Conservation (phyloP, 1,140 invertebrate genomes). For the Trinorchestia longiramus region DNA sequence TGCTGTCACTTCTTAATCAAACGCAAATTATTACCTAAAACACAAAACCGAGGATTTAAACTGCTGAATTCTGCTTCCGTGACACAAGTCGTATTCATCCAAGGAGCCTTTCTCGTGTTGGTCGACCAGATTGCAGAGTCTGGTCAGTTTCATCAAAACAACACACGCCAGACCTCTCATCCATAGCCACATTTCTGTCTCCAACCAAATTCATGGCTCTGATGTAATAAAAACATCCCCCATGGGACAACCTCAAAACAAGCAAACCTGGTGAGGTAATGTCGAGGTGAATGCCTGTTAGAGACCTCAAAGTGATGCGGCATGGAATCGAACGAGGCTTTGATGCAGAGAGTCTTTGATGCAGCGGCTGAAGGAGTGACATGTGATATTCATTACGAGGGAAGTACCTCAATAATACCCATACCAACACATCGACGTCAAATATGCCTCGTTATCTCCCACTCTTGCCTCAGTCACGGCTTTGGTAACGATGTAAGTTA, state of each 20-base stretch:
- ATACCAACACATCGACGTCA: neutral
- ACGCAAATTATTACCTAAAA: too few species aligned
- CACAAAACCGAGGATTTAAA: too few species aligned
- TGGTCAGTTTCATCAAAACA: neutral
- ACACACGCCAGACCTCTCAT: slow-evolving; percentile 5
- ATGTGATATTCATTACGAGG: neutral
- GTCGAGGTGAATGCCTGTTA: neutral
- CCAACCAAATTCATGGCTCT: neutral
- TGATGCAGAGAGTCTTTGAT: neutral
- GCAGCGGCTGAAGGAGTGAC: neutral
- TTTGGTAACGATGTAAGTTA: neutral
- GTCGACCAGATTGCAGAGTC: neutral
- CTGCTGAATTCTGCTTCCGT: neutral
- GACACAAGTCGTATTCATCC: neutral
- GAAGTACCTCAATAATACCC: neutral
- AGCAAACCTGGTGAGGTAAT: neutral
- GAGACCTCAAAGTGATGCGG: neutral
- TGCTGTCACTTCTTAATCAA: too few species aligned
- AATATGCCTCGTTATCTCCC: neutral
- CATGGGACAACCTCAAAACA: neutral
- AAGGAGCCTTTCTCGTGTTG: neutral
- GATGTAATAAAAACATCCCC: neutral
- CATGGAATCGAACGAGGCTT: neutral
- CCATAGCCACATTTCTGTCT: slow-evolving; percentile 19
- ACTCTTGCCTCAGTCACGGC: neutral